phyloP scores from a whole-genome alignment of 1,140 invertebrate genomes.

The Euwallacea similis region DNA sequence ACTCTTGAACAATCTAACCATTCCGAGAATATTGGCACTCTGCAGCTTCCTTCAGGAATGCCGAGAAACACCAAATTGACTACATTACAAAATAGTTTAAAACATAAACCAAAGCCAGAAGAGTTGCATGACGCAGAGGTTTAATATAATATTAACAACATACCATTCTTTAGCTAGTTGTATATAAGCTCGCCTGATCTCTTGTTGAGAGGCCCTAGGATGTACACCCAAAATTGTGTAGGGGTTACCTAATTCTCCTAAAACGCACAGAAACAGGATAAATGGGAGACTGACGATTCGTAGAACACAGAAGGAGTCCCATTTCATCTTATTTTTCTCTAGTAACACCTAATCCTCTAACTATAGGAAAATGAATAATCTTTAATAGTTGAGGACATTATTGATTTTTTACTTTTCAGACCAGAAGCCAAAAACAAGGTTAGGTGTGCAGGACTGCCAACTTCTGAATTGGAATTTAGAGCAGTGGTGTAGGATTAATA shows the following conservation, averaged over 20 bases:
- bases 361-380: conserved; percentile 24
- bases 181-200: conserved; percentile 89
- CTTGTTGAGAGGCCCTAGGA: conserved; percentile 70
- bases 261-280: conserved; percentile 44
- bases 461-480: too few relatives aligned
- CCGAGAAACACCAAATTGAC: too few relatives aligned
- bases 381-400: conserved; percentile 22
- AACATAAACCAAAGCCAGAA: too few relatives aligned
- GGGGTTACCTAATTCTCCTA: conserved; percentile 69
- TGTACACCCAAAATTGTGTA: conserved; percentile 83
- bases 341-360: conserved; percentile 10
- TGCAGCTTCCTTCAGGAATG: too few relatives aligned
- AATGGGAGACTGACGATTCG: conserved; percentile 29
- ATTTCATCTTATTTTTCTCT: conserved; percentile 27
- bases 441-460: background rate
- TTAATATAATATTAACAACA: conserved; percentile 29
- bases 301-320: conserved; percentile 4
- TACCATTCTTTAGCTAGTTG: conserved; percentile 88
- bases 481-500: too few relatives aligned
- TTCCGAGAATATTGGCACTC: too few relatives aligned
- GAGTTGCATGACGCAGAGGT: too few relatives aligned
- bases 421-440: background rate
- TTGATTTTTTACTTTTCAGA: conserved; percentile 12
- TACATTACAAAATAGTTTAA: too few relatives aligned
- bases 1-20: too few relatives aligned